These are phyloP conservation scores for Urocynchramus pylzowi DNA, from an alignment of 2,113 vertebrate genomes.

Conservation along the genomic window DNA sequence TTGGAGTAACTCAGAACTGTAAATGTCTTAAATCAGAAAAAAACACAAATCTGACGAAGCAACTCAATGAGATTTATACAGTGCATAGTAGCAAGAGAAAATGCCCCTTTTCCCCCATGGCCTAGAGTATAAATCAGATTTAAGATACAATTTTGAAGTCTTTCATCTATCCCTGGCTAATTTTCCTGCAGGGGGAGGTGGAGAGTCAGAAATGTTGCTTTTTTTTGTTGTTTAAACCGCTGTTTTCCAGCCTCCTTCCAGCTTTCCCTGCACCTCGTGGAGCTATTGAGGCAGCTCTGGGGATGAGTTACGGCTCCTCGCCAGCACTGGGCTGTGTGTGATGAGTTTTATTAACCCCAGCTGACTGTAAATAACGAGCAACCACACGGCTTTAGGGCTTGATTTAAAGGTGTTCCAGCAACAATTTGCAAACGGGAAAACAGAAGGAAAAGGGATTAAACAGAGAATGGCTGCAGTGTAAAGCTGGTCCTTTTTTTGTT, in stretches of 20 bases:
- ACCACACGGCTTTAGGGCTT: conserved; percentile 6
- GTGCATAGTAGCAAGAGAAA: background rate
- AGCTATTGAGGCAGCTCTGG: background rate
- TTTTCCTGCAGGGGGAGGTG: conserved; percentile 65
- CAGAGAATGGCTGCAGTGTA: background rate
- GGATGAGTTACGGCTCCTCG: conserved; percentile 17
- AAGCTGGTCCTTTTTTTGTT: background rate
- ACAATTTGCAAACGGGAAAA: conserved; percentile 3
- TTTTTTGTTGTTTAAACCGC: background rate
- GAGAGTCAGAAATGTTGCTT: conserved; percentile 40
- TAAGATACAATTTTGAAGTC: background rate
- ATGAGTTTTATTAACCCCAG: conserved; percentile 57
- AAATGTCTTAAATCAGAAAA: background rate
- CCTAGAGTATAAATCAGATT: background rate
- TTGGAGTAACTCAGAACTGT: background rate
- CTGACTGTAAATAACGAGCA: conserved; percentile 30
- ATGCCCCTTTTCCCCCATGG: background rate
- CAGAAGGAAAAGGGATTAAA: background rate
- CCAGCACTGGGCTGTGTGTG: background rate
- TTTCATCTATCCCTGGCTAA: background rate
- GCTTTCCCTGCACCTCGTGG: background rate
- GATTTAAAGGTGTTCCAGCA: conserved; percentile 39
- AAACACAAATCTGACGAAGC: background rate
- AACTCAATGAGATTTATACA: background rate
- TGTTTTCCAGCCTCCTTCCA: background rate